Base-by-base conservation (phyloP, 2,113 vertebrate genomes). In the Isurus oxyrinchus region DNA sequence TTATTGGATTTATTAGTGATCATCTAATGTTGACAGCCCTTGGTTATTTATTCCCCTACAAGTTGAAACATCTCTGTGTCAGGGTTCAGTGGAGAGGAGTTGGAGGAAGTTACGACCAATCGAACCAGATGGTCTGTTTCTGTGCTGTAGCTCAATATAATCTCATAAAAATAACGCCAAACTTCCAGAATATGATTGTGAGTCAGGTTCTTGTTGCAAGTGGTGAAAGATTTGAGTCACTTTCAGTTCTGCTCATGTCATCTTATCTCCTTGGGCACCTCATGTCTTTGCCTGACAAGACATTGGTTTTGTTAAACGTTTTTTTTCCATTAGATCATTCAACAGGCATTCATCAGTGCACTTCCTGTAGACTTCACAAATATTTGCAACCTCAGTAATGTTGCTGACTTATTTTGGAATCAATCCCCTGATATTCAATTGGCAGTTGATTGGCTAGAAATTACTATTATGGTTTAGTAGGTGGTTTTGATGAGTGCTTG, bases 381-480 rank as follows among this genome's bases (percentile, higher is more conserved):
- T 63, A 21, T 61, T 63, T 19, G 57, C 59, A 40, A 61, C n/a
- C 35, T 63, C 90, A 61, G 14, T 40, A 1, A 19, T 21, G 31
- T n/a, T 31, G 88, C 35, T 2, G 35, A 63, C 31, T n/a, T 61
- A 16, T 61, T 61, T 61, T n/a, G 14, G 57, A 61, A n/a, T 8
- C 14, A 93, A n/a, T 5, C n/a, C n/a, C n/a, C 90, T 93, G 57
- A 93, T 93, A 61, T 93, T 93, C 90, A 40, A 31, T 93, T 61
- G 35, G 14, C 6, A 5, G 90, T 7, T 5, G 57, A 35, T 40
- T 61, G 57, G 5, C 59, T 8, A 2, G 35, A 63, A 93, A 93
- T 40, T n/a, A 61, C 90, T 63, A 19, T 61, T 40, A 59, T 14
- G 55, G 25, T 63, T 93, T 14, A 8, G 55, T 35, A 59, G 1